Percentiles rank a stretch among this genome's conserved stretches.
phyloP scores from a whole-genome alignment of 2,113 vertebrate species.

The Phyllopteryx taeniolatus region DNA sequence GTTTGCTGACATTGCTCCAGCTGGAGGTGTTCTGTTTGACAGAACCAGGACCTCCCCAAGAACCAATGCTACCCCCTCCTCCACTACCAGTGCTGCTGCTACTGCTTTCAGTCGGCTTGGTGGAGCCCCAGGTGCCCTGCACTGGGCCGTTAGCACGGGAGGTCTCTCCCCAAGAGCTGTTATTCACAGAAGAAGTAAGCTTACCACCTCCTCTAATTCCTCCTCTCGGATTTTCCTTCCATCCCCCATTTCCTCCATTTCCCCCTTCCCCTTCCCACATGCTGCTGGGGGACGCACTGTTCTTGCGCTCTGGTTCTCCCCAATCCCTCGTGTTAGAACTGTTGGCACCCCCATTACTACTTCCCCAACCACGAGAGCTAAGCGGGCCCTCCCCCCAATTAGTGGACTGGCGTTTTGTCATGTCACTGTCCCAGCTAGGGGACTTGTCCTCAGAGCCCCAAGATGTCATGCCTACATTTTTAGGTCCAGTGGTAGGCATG shows the following conservation, averaged over 20 bases:
- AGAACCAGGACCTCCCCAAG: conserved; percentile 90
- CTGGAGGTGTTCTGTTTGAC: conserved; percentile 86
- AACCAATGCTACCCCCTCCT: conserved; percentile 75
- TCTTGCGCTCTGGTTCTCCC: conserved; percentile 69
- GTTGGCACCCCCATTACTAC: conserved; percentile 76
- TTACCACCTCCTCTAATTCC: conserved; percentile 73
- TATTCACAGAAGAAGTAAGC: conserved; percentile 49
- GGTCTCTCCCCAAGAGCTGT: conserved; percentile 84
- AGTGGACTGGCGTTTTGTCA: conserved; percentile 80
- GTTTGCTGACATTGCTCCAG: conserved; percentile 77
- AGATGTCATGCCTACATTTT: conserved; percentile 78
- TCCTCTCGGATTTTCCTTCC: conserved; percentile 82
- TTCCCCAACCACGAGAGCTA: conserved; percentile 82
- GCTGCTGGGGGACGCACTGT: conserved; percentile 66
- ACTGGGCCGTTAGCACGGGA: conserved; percentile 76
- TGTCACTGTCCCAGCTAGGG: conserved; percentile 85
- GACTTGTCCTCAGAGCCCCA: conserved; percentile 93
- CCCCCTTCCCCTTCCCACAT: conserved; percentile 85
- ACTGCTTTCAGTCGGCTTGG: conserved; percentile 88
- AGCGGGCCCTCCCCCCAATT: conserved; percentile 89
- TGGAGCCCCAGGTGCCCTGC: conserved; percentile 86
- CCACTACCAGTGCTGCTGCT: conserved; percentile 64
- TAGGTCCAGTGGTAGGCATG: conserved; percentile 76
- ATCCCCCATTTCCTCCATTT: conserved; percentile 56
- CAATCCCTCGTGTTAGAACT: conserved; percentile 62